These are phyloP conservation scores for Apogon talboti DNA, from an alignment of 2,797 vertebrate species.

Conservation along the genomic window DNA sequence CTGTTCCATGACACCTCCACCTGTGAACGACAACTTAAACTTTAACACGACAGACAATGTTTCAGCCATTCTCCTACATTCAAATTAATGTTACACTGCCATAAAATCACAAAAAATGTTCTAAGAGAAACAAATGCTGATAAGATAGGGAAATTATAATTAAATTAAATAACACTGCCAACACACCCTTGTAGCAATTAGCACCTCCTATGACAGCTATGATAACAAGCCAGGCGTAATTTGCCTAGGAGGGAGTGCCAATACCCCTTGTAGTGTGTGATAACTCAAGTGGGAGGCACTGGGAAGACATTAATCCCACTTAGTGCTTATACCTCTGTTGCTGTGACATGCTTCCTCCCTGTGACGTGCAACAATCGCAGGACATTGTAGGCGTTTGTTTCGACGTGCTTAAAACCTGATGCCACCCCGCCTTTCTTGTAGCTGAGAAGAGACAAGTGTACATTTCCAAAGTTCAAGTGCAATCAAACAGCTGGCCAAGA, in stretches of 20 bases:
- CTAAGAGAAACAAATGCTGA: neutral
- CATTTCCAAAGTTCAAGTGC: conserved; percentile 65
- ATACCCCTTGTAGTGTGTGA: conserved; percentile 14
- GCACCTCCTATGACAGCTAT: conserved; percentile 35
- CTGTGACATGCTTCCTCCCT: conserved; percentile 89
- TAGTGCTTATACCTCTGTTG: conserved; percentile 85
- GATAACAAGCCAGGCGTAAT: conserved; percentile 38
- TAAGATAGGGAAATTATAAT: conserved; percentile 1
- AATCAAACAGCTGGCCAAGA: conserved; percentile 42
- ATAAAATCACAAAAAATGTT: neutral
- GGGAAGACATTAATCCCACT: conserved; percentile 12
- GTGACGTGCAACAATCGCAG: conserved; percentile 90
- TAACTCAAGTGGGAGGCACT: conserved; percentile 38
- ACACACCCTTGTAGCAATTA: conserved; percentile 20
- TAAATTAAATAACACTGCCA: conserved; percentile 9
- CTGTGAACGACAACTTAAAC: conserved; percentile 61
- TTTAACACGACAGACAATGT: neutral
- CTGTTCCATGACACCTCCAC: conserved; percentile 91
- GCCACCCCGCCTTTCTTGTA: conserved; percentile 93
- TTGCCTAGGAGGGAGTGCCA: conserved; percentile 41
- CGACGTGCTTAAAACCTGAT: conserved; percentile 91
- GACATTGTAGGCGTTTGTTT: conserved; percentile 90
- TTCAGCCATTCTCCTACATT: conserved; percentile 6
- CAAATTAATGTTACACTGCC: neutral
- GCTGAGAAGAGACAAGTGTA: conserved; percentile 74